phyloP scores from a whole-genome alignment of 2,797 vertebrate genomes.

The Arrhamphus sclerolepis region DNA sequence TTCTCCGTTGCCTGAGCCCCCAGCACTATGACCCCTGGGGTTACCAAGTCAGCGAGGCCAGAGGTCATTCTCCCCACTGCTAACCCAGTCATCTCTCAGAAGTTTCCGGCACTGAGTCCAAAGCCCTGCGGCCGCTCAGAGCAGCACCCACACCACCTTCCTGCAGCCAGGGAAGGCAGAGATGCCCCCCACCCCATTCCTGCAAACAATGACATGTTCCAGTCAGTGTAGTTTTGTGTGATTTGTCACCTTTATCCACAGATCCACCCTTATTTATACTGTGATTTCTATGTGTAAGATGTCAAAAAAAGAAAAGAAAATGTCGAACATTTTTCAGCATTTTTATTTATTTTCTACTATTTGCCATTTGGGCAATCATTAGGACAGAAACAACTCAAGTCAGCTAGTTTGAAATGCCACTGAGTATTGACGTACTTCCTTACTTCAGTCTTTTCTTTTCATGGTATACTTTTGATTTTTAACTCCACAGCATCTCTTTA shows the following conservation, averaged over 20 bases:
- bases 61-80: conserved; percentile 67
- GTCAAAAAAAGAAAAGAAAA: background rate
- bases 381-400: no score
- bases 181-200: background rate
- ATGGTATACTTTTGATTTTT: no score
- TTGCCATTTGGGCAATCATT: no score
- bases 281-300: background rate
- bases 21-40: conserved; percentile 68
- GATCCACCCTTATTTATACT: background rate
- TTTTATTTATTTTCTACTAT: no score
- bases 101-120: conserved; percentile 63
- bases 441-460: no score
- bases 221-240: conserved; percentile 29
- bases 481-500: no score
- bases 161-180: conserved; percentile 5
- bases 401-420: no score
- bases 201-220: conserved; percentile 45
- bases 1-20: conserved; percentile 54
- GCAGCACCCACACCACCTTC: conserved; percentile 56
- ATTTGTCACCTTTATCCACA: conserved; percentile 4
- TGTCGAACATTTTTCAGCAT: no score
- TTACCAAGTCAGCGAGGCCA: conserved; percentile 65
- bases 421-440: no score
- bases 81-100: conserved; percentile 75
- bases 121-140: conserved; percentile 51